phyloP scores from a whole-genome alignment of 2,113 vertebrate species.

The Pitta sordida region DNA sequence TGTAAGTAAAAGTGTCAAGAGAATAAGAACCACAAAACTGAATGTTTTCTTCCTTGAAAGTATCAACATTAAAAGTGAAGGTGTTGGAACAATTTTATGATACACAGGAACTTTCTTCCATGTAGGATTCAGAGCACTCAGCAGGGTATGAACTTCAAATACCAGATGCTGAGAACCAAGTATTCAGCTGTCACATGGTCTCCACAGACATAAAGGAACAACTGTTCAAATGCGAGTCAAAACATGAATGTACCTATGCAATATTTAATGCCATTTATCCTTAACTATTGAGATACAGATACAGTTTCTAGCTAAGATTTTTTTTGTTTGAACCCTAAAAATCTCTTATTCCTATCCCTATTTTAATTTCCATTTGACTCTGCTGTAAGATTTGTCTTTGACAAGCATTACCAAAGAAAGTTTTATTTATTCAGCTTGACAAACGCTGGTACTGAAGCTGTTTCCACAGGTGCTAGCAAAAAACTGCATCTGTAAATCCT shows the following conservation, averaged over 20 bases:
- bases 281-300: background rate
- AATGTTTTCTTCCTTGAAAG: background rate
- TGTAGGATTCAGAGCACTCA: background rate
- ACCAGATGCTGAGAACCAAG: background rate
- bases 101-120: background rate
- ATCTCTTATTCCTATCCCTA: background rate
- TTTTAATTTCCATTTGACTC: background rate
- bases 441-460: background rate
- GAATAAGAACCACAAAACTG: background rate
- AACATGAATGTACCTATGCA: background rate
- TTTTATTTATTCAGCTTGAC: background rate
- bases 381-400: background rate
- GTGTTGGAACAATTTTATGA: background rate
- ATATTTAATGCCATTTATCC: background rate
- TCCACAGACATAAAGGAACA: background rate
- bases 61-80: background rate
- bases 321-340: background rate
- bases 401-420: background rate
- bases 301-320: background rate
- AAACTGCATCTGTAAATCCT: background rate
- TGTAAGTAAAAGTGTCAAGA: background rate
- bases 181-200: background rate
- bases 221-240: background rate
- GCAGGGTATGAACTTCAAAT: background rate
- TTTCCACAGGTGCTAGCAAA: background rate